Percentiles rank a stretch among this genome's conserved stretches.
Evolutionary conservation across 2,797 vertebrate genomes (phyloP).

Genomic region (Pyrocephalus nanus): DNA sequence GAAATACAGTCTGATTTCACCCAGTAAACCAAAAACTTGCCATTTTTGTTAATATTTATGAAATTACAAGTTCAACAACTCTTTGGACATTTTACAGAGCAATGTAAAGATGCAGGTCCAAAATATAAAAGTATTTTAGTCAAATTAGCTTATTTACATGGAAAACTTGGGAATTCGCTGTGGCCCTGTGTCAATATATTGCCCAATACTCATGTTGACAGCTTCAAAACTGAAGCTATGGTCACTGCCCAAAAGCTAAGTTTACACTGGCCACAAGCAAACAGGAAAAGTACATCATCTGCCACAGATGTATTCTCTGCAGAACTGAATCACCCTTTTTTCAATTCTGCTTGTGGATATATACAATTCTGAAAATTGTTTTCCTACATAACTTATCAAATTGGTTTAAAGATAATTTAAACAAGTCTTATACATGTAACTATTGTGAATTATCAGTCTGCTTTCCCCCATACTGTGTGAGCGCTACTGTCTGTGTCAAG

Average conservation of each 20-base stretch:
- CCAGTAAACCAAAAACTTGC: not conserved
- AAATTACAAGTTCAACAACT: not conserved
- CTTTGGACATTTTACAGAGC: not conserved
- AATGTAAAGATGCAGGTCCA: not conserved
- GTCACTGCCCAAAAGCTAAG: constrained; percentile 41
- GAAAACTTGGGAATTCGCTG: constrained; percentile 7
- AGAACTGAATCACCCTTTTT: not conserved
- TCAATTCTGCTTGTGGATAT: not conserved
- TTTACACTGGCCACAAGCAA: constrained; percentile 49
- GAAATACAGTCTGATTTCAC: not conserved
- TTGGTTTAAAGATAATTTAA: not conserved
- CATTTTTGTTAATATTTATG: not conserved
- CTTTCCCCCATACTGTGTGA: not conserved
- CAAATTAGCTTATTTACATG: not conserved
- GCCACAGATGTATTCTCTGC: constrained; percentile 13
- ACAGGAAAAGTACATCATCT: constrained; percentile 45
- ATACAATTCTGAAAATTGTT: not conserved
- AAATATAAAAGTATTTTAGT: not conserved
- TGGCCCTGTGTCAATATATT: constrained; percentile 33
- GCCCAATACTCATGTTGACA: constrained; percentile 28
- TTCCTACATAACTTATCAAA: not conserved
- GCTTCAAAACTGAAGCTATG: constrained; percentile 21
- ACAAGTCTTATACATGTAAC: not conserved
- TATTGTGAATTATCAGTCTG: not conserved
- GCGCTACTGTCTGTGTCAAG: not conserved